Conservation (phyloP, 2,113 vertebrate genomes). For the Pachypanchax playfairii region DNA sequence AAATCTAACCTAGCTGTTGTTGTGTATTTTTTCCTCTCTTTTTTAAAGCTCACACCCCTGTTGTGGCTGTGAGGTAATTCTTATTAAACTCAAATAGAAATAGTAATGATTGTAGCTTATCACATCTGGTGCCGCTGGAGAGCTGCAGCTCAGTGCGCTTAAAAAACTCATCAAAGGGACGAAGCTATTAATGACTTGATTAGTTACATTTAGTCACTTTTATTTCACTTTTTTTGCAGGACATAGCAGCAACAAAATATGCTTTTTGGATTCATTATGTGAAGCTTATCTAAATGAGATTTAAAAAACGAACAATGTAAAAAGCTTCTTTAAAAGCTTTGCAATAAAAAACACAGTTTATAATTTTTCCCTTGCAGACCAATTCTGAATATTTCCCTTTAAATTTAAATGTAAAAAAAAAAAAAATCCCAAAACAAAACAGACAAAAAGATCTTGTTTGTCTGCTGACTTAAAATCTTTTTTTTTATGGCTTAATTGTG, state of each 20-base stretch:
- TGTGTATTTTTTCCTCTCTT: slow-evolving; percentile 3
- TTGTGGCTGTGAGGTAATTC: slow-evolving; percentile 47
- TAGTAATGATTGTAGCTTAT: slow-evolving; percentile 65
- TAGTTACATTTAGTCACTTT: slow-evolving; percentile 37
- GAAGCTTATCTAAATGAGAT: slow-evolving; percentile 40
- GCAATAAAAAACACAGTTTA: slow-evolving; percentile 45
- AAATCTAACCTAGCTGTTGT: slow-evolving; percentile 31
- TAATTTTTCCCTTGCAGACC: slow-evolving; percentile 50
- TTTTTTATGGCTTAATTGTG: slow-evolving; percentile 94
- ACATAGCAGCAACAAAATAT: slow-evolving; percentile 26
- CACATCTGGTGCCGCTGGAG: slow-evolving; percentile 47
- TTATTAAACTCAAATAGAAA: slow-evolving; percentile 56
- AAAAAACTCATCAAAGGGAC: slow-evolving; percentile 42
- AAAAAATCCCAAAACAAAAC: not conserved
- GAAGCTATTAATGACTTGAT: slow-evolving; percentile 53
- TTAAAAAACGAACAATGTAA: slow-evolving; percentile 39
- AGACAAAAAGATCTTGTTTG: no score
- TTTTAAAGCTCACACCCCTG: slow-evolving; percentile 33
- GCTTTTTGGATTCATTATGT: slow-evolving; percentile 6
- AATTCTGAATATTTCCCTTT: slow-evolving; percentile 61
- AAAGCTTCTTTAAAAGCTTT: slow-evolving; percentile 54
- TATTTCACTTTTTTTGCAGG: not conserved
- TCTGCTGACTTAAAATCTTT: slow-evolving; percentile 88
- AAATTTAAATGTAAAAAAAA: slow-evolving; percentile 84
- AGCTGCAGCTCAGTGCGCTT: slow-evolving; percentile 34